These are phyloP conservation scores for Boloria selene DNA, from an alignment of 2,888 invertebrate species.

Conservation along the genomic window DNA sequence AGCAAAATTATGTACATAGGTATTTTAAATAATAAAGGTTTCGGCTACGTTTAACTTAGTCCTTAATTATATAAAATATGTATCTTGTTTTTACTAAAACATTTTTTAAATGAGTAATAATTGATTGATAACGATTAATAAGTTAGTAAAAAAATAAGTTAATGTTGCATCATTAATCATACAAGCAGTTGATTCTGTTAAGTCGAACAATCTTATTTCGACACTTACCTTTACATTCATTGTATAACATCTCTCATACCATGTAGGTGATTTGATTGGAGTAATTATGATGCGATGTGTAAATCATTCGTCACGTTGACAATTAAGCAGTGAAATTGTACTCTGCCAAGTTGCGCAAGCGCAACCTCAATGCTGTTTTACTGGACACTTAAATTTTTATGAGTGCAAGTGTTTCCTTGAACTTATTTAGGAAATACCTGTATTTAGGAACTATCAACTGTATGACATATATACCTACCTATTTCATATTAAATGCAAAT, in stretches of 20 bases:
- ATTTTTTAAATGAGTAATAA: too few relatives aligned
- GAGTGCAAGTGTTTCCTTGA: constrained; percentile 5
- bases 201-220: constrained; percentile 14
- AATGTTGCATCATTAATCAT: too few relatives aligned
- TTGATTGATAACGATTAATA: too few relatives aligned
- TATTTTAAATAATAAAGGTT: too few relatives aligned
- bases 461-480: not conserved
- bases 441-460: not conserved
- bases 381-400: constrained; percentile 5
- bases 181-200: not conserved
- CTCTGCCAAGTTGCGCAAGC: constrained; percentile 31
- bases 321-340: constrained; percentile 31
- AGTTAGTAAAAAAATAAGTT: too few relatives aligned
- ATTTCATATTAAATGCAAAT: not conserved
- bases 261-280: constrained; percentile 15
- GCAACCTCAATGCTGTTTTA: constrained; percentile 25
- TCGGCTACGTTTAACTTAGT: too few relatives aligned
- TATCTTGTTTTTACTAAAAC: too few relatives aligned
- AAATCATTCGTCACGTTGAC: constrained; percentile 27
- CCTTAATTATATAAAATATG: too few relatives aligned
- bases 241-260: constrained; percentile 51
- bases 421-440: not conserved
- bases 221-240: constrained; percentile 46
- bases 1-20: too few relatives aligned
- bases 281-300: constrained; percentile 32